A percentile compares a stretch with the other conserved stretches of the same genome.
phyloP scores from a whole-genome alignment of 2,797 vertebrate genomes.

The Peromyscus nudipes region DNA sequence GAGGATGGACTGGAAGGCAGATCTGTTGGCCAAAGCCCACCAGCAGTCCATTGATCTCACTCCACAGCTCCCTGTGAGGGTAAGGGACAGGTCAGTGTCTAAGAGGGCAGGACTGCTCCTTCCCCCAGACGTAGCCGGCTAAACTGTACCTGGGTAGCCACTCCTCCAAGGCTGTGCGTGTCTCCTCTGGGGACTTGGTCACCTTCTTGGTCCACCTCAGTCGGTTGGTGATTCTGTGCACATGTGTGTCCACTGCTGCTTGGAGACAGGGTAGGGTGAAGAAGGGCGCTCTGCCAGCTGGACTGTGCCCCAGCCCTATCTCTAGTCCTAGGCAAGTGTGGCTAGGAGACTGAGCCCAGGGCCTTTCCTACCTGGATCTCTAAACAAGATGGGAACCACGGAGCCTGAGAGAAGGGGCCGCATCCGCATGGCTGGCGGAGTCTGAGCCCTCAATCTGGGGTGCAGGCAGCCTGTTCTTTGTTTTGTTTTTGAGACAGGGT shows the following conservation, averaged over 20 bases:
- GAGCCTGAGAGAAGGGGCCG: background rate
- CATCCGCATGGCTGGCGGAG: background rate
- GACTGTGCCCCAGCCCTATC: background rate
- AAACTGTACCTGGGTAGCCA: conserved; percentile 95
- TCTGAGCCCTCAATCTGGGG: background rate
- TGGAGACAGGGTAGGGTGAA: background rate
- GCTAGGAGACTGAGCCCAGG: background rate
- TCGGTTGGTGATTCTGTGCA: conserved; percentile 96
- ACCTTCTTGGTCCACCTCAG: conserved; percentile 92
- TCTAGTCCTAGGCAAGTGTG: background rate
- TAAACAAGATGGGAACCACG: background rate
- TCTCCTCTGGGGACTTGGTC: conserved; percentile 93
- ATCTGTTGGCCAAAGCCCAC: conserved; percentile 98
- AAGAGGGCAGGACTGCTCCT: rapidly evolving
- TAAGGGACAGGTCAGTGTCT: background rate
- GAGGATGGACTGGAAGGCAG: conserved; percentile 93
- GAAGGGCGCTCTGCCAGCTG: background rate
- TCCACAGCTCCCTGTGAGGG: conserved; percentile 94
- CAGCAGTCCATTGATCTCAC: conserved; percentile 96
- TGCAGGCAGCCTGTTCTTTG: background rate
- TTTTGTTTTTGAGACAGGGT: background rate
- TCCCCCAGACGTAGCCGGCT: rapidly evolving
- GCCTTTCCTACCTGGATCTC: background rate
- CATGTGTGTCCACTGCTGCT: conserved; percentile 97
- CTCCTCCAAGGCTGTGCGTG: conserved; percentile 93